Evolutionary conservation across 92 coral and sea anemone species (phyloP).

Genomic region (Desmophyllum pertusum): DNA sequence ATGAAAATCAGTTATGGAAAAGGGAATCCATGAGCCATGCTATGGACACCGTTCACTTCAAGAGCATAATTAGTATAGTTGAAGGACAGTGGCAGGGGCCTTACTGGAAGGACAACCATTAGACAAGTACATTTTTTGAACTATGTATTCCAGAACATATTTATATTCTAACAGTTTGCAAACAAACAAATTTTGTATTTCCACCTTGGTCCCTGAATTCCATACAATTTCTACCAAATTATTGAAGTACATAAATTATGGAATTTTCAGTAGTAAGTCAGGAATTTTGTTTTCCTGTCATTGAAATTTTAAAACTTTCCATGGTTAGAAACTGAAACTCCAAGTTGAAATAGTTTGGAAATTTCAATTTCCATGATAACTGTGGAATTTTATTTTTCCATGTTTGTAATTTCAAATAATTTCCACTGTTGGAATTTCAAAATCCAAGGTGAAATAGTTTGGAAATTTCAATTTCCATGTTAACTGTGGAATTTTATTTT

Average conservation of each 20-base stretch:
- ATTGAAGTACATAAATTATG: neutral
- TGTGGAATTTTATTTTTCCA: too few relatives aligned
- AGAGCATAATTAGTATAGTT: conserved; percentile 43
- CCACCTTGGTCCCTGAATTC: neutral
- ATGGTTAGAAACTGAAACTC: neutral
- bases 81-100: conserved; percentile 54
- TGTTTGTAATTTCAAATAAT: too few relatives aligned
- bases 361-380: neutral
- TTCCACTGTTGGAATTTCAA: neutral
- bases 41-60: conserved; percentile 50
- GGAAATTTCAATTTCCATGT: too few relatives aligned
- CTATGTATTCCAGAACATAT: neutral
- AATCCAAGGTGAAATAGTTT: conserved; percentile 1
- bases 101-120: conserved; percentile 47
- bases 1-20: conserved; percentile 41
- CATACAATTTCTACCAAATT: neutral
- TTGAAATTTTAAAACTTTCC: neutral
- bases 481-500: too few relatives aligned
- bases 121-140: neutral
- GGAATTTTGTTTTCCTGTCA: neutral
- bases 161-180: neutral
- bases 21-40: conserved; percentile 38
- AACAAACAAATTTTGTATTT: neutral
- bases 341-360: too few relatives aligned
- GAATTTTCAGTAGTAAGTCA: neutral